These are phyloP conservation scores for Andrena trimmerana DNA, from an alignment of 2,888 invertebrate genomes.

Conservation along the genomic window DNA sequence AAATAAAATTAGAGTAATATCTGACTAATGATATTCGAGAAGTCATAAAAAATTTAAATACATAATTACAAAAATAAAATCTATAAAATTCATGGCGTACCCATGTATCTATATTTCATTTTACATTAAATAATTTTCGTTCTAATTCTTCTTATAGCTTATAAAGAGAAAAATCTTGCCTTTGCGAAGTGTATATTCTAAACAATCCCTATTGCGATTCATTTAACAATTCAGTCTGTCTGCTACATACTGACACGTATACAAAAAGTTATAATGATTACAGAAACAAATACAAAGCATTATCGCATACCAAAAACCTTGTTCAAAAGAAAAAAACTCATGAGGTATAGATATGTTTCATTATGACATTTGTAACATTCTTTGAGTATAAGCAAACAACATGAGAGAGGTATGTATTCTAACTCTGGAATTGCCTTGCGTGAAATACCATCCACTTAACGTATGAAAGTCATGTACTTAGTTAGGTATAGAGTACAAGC, in stretches of 20 bases:
- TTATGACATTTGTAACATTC: slow-evolving; percentile 52
- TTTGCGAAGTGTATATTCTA: slow-evolving; percentile 44
- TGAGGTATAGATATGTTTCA: slow-evolving; percentile 59
- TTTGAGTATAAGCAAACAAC: slow-evolving; percentile 53
- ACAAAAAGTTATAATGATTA: slow-evolving; percentile 42
- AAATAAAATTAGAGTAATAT: slow-evolving; percentile 39
- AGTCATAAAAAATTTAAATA: slow-evolving; percentile 44
- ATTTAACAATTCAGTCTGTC: slow-evolving; percentile 52
- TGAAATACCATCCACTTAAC: slow-evolving; percentile 66
- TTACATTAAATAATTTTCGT: slow-evolving; percentile 50
- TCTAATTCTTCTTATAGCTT: slow-evolving; percentile 22
- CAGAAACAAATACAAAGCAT: slow-evolving; percentile 47
- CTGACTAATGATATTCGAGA: slow-evolving; percentile 27
- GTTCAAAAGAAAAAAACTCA: slow-evolving; percentile 48
- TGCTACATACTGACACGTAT: slow-evolving; percentile 38
- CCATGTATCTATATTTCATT: slow-evolving; percentile 54
- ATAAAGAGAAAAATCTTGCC: slow-evolving; percentile 37
- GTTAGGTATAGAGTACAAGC: slow-evolving; percentile 28
- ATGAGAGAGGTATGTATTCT: slow-evolving; percentile 47
- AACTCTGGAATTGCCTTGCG: slow-evolving; percentile 45
- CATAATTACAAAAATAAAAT: slow-evolving; percentile 46
- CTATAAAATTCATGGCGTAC: slow-evolving; percentile 32
- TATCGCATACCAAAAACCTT: slow-evolving; percentile 50
- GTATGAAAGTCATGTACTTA: slow-evolving; percentile 55
- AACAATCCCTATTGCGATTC: slow-evolving; percentile 43